Evolutionary conservation across 2,888 invertebrate genomes (phyloP), one percentile per base, ranked within the genome.

Genomic region (Amiota communis): DNA sequence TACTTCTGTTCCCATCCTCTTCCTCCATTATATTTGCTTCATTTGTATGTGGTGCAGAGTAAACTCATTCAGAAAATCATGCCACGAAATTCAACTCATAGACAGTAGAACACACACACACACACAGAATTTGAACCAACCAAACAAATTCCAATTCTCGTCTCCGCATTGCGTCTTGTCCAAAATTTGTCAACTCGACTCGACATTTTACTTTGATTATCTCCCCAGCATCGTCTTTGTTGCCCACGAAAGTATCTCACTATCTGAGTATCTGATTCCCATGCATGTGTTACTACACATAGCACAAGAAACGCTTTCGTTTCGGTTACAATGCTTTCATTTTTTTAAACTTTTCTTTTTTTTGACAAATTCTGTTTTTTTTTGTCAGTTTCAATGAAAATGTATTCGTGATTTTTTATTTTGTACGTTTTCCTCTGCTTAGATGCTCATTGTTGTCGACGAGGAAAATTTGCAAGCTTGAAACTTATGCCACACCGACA

Each of bases 251-350:
- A 36, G 36, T 36, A 36, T 36, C 36, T 36, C 36, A 36, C 83
- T 82, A 81, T 84, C 80, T 84, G 83, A 82, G 78, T 84, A 82
- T 83, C 81, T 75, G 75, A 75, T 81, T 82, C 84, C 83, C 83
- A 80, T 64, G 15, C 36, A 53, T 15, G 53, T 53, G 15, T 53
- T n/a, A 13, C 13, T 6, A 53, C 11, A 53, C 53, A 36, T 36
- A 36, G 36, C 36, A 36, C 3, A 36, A 36, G 36, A 36, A 36
- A 36, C 36, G 36, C 36, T 36, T 36, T 36, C 36, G 6, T 2
- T 6, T 36, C 36, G 23, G 23, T 23, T 23, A 2, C 23, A 23
- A 23, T 51, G 13, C 15, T 13, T 57, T 57, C 57, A 15, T 57
- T 59, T 59, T 11, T 13, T 59, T 59, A 11, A 11, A 59, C 17